phyloP scores from a whole-genome alignment of 2,113 vertebrate species.

The Hippopotamus amphibius region DNA sequence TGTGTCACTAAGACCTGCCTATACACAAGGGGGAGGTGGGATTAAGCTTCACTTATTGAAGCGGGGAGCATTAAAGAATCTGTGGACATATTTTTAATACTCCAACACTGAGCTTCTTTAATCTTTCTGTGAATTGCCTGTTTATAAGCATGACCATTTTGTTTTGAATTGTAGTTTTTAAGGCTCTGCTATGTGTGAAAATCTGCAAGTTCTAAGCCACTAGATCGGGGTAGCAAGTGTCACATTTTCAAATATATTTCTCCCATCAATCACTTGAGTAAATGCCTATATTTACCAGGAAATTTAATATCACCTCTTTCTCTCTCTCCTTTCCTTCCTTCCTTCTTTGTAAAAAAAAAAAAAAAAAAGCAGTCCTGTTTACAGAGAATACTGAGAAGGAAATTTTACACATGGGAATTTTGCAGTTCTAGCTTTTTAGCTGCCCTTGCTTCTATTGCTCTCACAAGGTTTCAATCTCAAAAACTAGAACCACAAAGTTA shows the following conservation, averaged over 20 bases:
- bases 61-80: neutral
- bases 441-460: neutral
- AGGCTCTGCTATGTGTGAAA: neutral
- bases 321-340: neutral
- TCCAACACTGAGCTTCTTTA: neutral
- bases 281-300: neutral
- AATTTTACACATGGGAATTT: neutral
- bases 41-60: neutral
- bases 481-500: neutral
- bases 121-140: neutral
- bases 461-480: neutral
- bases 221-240: neutral
- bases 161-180: neutral
- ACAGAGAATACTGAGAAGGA: neutral
- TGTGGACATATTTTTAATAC: neutral
- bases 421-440: neutral
- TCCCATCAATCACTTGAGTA: neutral
- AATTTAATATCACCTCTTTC: neutral
- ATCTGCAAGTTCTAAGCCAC: neutral
- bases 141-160: neutral
- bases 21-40: neutral
- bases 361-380: neutral
- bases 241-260: neutral
- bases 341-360: neutral
- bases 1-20: neutral